Evolutionary conservation across 2,113 vertebrate species (phyloP).

Genomic region (Pogonocichla stellata): DNA sequence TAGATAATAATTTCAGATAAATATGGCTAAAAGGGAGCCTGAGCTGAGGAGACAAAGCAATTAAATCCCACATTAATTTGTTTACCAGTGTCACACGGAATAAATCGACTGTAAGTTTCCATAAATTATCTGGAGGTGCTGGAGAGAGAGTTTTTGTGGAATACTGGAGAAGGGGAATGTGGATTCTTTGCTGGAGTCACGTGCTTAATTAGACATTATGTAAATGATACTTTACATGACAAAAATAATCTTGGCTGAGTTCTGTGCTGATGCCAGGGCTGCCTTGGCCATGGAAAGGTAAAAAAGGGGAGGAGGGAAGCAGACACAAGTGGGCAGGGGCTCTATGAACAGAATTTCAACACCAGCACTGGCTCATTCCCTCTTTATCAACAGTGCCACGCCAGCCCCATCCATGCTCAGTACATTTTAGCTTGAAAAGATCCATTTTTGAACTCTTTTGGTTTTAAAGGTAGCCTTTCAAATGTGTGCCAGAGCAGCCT

Average conservation of each 20-base stretch:
- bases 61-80: slow-evolving; percentile 47
- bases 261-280: not conserved
- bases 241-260: not conserved
- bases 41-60: slow-evolving; percentile 38
- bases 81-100: slow-evolving; percentile 20
- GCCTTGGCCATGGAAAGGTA: not conserved
- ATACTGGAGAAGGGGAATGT: not conserved
- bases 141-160: not conserved
- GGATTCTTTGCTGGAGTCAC: not conserved
- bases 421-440: not conserved
- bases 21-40: not conserved
- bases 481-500: not conserved
- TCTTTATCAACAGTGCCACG: not conserved
- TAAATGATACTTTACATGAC: not conserved
- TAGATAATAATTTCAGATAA: slow-evolving; percentile 37
- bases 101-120: slow-evolving; percentile 1
- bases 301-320: not conserved
- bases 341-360: not conserved
- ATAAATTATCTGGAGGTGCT: not conserved
- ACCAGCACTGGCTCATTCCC: not conserved
- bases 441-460: not conserved
- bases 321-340: not conserved
- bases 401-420: not conserved
- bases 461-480: slow-evolving; percentile 25
- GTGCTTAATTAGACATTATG: not conserved